Base-by-base conservation (phyloP, 1,140 invertebrate species). In the Anagrus nilaparvatae region DNA sequence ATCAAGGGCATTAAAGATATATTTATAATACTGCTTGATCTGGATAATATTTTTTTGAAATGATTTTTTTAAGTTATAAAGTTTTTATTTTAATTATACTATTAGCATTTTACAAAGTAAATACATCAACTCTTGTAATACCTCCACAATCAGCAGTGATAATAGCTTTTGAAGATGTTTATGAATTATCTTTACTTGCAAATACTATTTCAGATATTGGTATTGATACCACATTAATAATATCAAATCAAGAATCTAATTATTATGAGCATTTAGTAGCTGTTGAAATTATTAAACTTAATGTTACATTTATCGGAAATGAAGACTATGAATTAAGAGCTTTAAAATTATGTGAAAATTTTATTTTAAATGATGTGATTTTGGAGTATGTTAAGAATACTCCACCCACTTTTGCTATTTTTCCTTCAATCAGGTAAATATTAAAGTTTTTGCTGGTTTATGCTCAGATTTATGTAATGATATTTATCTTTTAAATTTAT, bases 151-250 rank as follows among this genome's bases (percentile, higher is more conserved):
- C 54, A 7, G 65, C 60, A 16, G 18, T 67, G 10, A 46, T 67
- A 10, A 35, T 67, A n/a, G 60, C 60, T 4, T 67, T 67, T 36
- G 65, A 67, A 14, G 56, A 59, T 30, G 43, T 50, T 2, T 63
- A 67, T 30, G 65, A 67, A 28, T 20, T 65, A n/a, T 67, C 65
- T 1, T 48, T 66, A 16, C 37, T 67, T 3, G 62, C 65, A 6
- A 59, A 66, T 31, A 65, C 65, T 12, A 38, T 67, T 0, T 66
- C 62, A 0, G 61, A 63, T 46, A 48, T 61, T 23, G 55, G 56
- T 0, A 59, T 66, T 25, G 57, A 66, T 16, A 34, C 56, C 0
- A 59, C 54, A 1, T 38, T 67, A n/a, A 53, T 67, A 10, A 32
- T 67, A 34, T 46, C 56, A 5, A 18, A 43, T 2, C 36, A 37